Evolutionary conservation across 2,888 invertebrate species (phyloP), one percentile per base, ranked within the genome.

Genomic region (Parochlus steinenii): DNA sequence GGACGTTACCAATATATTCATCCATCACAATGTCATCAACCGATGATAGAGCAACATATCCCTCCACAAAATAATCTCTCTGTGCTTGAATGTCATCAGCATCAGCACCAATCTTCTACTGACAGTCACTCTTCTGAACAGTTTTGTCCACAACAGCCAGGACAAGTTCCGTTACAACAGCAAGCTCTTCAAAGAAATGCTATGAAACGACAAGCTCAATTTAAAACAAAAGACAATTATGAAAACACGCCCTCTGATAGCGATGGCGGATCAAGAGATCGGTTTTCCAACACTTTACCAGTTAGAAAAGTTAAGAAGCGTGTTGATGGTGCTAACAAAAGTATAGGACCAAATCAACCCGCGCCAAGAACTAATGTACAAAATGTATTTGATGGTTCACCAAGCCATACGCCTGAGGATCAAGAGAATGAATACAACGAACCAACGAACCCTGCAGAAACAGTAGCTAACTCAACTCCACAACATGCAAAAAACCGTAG

Each of bases 291-390:
- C 41, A 69, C 68, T 1, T 47, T 69, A 30, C 67, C 69, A 2
- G 62, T 62, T 5, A 50, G 69, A 12, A 69, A 68, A 50, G 55
- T 64, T 8, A 69, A 69, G 46, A 69, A 69, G 44, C 56, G 67
- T 15, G 55, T 61, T 12, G 62, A 56, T 48, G 60, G 56, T 46
- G 62, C 51, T 35, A 61, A 56, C 39, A 67, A 60, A 51, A 57
- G 47, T 45, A 58, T 40, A 44, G 49, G 54, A 0, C 51, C 55
- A 0, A 55, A 55, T 34, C 46, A 45, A 6, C 33, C 52, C 37
- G 41, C 48, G 4, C 50, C 51, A 37, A 44, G 58, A 12, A 56
- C 62, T 3, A 64, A 62, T 45, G 60, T 65, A 18, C 65, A 65
- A 47, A 63, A 60, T 38, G 47, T 56, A 18, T 58, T 55, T 40